Conservation (phyloP, 2,113 vertebrate genomes). For the Todiramphus chloris region DNA sequence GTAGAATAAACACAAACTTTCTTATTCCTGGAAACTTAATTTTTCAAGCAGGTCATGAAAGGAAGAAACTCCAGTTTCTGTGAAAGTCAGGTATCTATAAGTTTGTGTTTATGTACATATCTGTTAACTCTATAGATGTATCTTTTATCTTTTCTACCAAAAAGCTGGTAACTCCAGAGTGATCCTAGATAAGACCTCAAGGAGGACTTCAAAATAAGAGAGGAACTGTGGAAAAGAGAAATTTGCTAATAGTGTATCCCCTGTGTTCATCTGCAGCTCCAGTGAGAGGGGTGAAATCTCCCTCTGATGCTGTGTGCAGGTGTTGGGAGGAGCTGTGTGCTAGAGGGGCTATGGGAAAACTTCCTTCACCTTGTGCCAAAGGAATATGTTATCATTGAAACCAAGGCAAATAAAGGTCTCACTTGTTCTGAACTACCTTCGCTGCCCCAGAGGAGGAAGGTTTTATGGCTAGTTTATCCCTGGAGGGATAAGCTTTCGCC, state of each 20-base stretch:
- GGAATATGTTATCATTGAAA: background rate
- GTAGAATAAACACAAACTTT: background rate
- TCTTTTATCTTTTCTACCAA: background rate
- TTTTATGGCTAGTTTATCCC: background rate
- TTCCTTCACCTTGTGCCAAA: background rate
- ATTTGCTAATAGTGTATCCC: background rate
- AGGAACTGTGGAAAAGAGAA: background rate
- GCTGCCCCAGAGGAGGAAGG: background rate
- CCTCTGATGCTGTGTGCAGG: background rate
- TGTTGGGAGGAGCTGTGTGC: accelerated
- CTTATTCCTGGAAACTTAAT: background rate
- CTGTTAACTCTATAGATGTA: background rate
- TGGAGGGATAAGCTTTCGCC: background rate
- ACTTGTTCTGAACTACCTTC: background rate
- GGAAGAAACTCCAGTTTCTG: background rate
- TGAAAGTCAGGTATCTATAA: background rate
- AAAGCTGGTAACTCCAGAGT: background rate
- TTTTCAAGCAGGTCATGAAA: background rate
- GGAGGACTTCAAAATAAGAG: background rate
- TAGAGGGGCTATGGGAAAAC: background rate
- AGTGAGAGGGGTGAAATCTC: background rate
- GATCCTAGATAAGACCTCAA: background rate
- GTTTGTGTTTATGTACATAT: background rate
- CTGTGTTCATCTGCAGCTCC: background rate
- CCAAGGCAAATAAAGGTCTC: background rate